Evolutionary conservation across 2,797 vertebrate species (phyloP).

Genomic region (Pseudomugil tenellus): DNA sequence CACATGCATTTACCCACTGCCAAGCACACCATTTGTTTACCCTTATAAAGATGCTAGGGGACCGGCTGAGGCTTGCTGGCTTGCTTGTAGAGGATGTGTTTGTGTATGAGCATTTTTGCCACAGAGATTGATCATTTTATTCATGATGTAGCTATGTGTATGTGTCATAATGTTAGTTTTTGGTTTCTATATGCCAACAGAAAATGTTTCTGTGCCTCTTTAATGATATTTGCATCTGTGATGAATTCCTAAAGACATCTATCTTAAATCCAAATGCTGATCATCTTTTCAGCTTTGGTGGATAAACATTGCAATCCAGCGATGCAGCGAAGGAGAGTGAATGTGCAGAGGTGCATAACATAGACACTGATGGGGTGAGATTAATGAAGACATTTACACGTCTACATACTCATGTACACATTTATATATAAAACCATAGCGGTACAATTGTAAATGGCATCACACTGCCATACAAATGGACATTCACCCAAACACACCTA

Average conservation of each 20-base stretch:
- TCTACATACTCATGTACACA: neutral
- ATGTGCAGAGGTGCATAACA: constrained; percentile 62
- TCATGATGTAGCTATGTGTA: constrained; percentile 17
- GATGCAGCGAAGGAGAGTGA: constrained; percentile 43
- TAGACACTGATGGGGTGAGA: constrained; percentile 56
- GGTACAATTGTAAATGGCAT: constrained; percentile 29
- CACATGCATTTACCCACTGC: constrained; percentile 90
- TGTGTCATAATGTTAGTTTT: neutral
- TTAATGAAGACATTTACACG: constrained; percentile 62
- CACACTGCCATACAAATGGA: constrained; percentile 34
- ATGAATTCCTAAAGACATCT: constrained; percentile 40
- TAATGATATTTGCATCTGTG: constrained; percentile 56
- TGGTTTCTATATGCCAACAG: constrained; percentile 14
- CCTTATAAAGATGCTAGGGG: constrained; percentile 86
- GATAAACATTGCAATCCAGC: constrained; percentile 68
- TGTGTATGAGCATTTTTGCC: constrained; percentile 36
- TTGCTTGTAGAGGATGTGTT: constrained; percentile 37
- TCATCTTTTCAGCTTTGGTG: constrained; percentile 63
- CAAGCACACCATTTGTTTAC: constrained; percentile 91
- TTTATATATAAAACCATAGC: neutral
- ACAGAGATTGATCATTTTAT: constrained; percentile 31
- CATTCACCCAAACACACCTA: constrained; percentile 19
- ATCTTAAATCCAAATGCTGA: constrained; percentile 56
- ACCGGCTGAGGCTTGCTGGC: constrained; percentile 61
- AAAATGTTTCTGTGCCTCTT: neutral